phyloP scores from a whole-genome alignment of 2,797 vertebrate genomes.

The Phrynocephalus forsythii region DNA sequence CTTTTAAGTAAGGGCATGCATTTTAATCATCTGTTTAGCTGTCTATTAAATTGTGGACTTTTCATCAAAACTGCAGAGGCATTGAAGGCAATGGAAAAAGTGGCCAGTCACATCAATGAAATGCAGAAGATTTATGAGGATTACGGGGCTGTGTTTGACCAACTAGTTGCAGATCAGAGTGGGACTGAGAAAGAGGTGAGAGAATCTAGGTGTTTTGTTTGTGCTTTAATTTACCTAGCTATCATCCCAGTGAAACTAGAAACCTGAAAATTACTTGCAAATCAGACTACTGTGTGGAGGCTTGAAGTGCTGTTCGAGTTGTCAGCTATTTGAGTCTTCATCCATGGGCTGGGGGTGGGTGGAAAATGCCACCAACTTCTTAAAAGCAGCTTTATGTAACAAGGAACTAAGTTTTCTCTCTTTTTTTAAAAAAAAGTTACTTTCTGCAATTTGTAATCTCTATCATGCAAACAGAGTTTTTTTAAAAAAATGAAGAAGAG shows the following conservation, averaged over 20 bases:
- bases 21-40: constrained; percentile 20
- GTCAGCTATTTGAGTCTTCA: not conserved
- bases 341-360: not conserved
- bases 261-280: not conserved
- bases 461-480: not conserved
- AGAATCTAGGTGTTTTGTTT: not conserved
- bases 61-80: constrained; percentile 84
- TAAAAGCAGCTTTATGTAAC: not conserved
- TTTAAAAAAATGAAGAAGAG: not conserved
- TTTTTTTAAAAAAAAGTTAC: not conserved
- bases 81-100: constrained; percentile 97
- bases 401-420: not conserved
- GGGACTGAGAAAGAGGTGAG: constrained; percentile 91
- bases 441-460: not conserved
- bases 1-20: not conserved
- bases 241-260: constrained; percentile 7
- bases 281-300: not conserved
- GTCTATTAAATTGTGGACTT: constrained; percentile 10
- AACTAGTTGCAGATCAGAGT: constrained; percentile 93
- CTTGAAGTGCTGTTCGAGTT: not conserved
- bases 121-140: constrained; percentile 99
- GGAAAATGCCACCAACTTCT: not conserved
- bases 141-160: constrained; percentile 95
- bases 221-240: not conserved
- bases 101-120: constrained; percentile 98